A percentile compares a stretch with the other conserved stretches of the same genome.
These are phyloP conservation scores for Heliconius ethilla DNA, from an alignment of 2,888 invertebrate genomes.

Conservation along the genomic window DNA sequence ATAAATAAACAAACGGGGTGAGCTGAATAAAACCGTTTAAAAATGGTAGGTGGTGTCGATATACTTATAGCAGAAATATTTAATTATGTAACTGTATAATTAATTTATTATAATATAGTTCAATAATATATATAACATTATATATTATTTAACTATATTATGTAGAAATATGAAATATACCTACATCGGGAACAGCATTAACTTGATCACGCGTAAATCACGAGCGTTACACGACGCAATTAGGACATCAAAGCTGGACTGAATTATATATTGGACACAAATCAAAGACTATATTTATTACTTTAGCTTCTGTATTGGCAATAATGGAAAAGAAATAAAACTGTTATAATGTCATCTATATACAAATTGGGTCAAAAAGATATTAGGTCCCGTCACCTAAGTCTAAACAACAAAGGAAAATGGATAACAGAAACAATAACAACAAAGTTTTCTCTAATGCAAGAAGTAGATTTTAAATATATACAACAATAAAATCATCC, in stretches of 20 bases:
- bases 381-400: background rate
- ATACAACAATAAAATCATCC: no score
- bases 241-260: constrained; percentile 41
- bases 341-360: background rate
- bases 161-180: background rate
- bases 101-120: background rate
- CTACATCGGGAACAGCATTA: constrained; percentile 31
- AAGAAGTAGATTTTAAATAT: no score
- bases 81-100: background rate
- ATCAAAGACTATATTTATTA: constrained; percentile 35
- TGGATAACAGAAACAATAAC: no score
- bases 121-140: background rate
- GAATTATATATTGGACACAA: constrained; percentile 31
- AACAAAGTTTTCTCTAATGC: no score
- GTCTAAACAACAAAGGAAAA: background rate
- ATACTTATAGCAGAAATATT: background rate
- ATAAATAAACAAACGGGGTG: no score
- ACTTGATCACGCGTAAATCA: constrained; percentile 45
- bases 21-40: no score
- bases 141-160: no score
- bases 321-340: constrained; percentile 13
- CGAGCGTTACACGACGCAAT: constrained; percentile 42
- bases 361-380: background rate
- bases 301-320: constrained; percentile 1
- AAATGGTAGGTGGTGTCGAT: no score